These are phyloP conservation scores for Solea solea DNA, from an alignment of 2,113 vertebrate species.

Conservation along the genomic window DNA sequence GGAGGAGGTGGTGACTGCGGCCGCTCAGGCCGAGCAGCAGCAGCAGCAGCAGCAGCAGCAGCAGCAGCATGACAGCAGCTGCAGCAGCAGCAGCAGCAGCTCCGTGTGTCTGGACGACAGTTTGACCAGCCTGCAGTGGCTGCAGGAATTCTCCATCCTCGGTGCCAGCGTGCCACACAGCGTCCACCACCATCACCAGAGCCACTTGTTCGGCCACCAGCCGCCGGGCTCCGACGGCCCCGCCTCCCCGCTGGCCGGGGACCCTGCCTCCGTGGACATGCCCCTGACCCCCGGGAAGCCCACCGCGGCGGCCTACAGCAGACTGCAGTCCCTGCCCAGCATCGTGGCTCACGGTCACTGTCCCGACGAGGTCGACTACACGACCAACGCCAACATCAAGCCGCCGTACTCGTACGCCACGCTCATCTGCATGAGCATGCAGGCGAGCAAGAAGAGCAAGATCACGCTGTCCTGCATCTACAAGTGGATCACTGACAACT, in stretches of 20 bases:
- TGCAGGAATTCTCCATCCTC: slow-evolving; percentile 92
- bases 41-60: not conserved
- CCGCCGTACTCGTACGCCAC: slow-evolving; percentile 94
- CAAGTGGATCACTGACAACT: slow-evolving; percentile 97
- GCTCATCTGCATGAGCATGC: slow-evolving; percentile 98
- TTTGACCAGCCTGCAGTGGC: slow-evolving; percentile 95
- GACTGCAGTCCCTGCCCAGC: slow-evolving; percentile 69
- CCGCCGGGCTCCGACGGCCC: slow-evolving; percentile 82
- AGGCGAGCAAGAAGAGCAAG: slow-evolving; percentile 90
- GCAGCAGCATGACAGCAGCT: not conserved
- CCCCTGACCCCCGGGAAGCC: slow-evolving; percentile 92
- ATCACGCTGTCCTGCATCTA: slow-evolving; percentile 96
- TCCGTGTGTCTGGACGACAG: slow-evolving; percentile 88
- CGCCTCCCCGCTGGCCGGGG: slow-evolving; percentile 88
- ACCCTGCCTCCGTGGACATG: slow-evolving; percentile 88
- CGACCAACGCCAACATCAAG: slow-evolving; percentile 88
- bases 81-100: slow-evolving; percentile 32
- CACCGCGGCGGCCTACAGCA: slow-evolving; percentile 84
- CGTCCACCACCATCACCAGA: slow-evolving; percentile 70
- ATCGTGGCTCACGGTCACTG: slow-evolving; percentile 83
- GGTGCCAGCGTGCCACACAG: slow-evolving; percentile 78
- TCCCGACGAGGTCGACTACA: slow-evolving; percentile 89
- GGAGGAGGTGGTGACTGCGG: slow-evolving; percentile 75
- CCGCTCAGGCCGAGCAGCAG: slow-evolving; percentile 72
- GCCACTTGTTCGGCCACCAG: slow-evolving; percentile 73